Conservation (phyloP, 2,113 vertebrate genomes). For the Alexandromys fortis region DNA sequence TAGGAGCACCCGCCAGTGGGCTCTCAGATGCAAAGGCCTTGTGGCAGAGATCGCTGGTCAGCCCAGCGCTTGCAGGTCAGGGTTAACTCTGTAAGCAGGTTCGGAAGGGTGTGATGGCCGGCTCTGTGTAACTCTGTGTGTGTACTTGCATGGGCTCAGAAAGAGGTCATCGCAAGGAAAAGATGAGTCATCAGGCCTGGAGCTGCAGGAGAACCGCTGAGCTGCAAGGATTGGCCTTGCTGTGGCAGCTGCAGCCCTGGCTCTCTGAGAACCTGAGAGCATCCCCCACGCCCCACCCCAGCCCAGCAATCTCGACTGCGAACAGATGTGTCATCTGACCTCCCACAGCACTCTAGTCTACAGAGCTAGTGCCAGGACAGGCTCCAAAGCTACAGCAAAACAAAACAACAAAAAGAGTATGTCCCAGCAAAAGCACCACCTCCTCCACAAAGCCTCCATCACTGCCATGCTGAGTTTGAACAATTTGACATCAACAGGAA, state of each 20-base stretch:
- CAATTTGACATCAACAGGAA: background rate
- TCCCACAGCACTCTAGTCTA: background rate
- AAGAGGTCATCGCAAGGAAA: background rate
- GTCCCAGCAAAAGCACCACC: background rate
- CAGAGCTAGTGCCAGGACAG: no score
- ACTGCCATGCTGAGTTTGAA: background rate
- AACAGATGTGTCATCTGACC: background rate
- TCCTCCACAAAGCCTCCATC: background rate
- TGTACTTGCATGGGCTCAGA: background rate
- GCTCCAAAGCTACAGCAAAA: no score
- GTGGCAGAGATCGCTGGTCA: background rate
- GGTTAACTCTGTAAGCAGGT: background rate
- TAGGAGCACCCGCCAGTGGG: background rate
- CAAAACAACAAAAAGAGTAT: background rate
- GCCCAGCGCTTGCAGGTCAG: background rate
- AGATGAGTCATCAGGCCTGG: background rate
- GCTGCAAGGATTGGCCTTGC: background rate
- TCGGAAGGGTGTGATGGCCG: background rate
- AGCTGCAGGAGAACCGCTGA: background rate
- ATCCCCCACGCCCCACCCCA: rapidly evolving
- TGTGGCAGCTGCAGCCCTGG: background rate
- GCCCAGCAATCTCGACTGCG: rapidly evolving
- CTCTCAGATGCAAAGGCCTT: background rate
- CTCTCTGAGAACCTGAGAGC: no score
- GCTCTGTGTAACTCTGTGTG: background rate